Conservation (phyloP, 2,888 invertebrate species). For the Leptinotarsa rubiginosa region DNA sequence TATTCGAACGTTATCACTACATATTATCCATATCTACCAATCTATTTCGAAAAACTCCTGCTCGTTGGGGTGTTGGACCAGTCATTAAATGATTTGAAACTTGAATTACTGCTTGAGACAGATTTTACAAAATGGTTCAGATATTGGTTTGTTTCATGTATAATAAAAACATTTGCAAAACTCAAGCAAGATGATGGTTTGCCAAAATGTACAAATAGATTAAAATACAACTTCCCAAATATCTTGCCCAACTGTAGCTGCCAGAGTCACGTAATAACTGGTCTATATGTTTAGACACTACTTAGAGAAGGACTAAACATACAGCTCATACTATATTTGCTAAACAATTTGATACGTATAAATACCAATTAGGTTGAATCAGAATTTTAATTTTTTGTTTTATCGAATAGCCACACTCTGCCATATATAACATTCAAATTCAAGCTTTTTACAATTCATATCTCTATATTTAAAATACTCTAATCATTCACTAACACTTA, state of each 20-base stretch:
- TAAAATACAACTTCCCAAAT: neutral
- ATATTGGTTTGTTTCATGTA: neutral
- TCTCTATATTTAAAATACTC: slow-evolving; percentile 59
- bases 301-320: slow-evolving; percentile 26
- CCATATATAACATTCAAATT: slow-evolving; percentile 55
- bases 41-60: slow-evolving; percentile 51
- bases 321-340: slow-evolving; percentile 48
- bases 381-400: slow-evolving; percentile 47
- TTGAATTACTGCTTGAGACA: slow-evolving; percentile 5
- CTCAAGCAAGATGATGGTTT: neutral
- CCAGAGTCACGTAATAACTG: slow-evolving; percentile 11
- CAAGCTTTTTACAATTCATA: slow-evolving; percentile 56
- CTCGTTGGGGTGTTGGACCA: slow-evolving; percentile 16
- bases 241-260: neutral
- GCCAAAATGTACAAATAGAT: neutral
- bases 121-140: neutral
- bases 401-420: slow-evolving; percentile 53
- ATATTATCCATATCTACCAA: slow-evolving; percentile 60
- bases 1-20: slow-evolving; percentile 55
- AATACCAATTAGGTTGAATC: slow-evolving; percentile 61
- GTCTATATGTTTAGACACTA: slow-evolving; percentile 40
- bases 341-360: slow-evolving; percentile 55
- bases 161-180: neutral
- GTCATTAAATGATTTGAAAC: slow-evolving; percentile 15
- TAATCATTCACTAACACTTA: slow-evolving; percentile 65